Conservation (phyloP, 2,797 vertebrate genomes). For the Melanotaenia parkinsoni region DNA sequence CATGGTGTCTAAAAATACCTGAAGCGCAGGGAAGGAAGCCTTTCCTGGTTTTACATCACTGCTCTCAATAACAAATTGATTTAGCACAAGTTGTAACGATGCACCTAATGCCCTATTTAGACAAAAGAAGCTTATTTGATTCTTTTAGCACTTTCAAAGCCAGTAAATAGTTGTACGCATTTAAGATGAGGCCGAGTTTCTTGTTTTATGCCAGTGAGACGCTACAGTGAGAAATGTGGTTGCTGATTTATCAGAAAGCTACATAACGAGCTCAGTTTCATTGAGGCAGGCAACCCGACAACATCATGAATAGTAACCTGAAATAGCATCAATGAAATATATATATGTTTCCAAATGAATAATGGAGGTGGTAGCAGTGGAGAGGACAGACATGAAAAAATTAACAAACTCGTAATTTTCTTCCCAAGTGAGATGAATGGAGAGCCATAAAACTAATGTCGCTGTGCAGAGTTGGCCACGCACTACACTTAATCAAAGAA, state of each 20-base stretch:
- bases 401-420: constrained; percentile 71
- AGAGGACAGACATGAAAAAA: constrained; percentile 49
- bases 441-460: constrained; percentile 36
- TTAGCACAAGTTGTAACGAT: constrained; percentile 9
- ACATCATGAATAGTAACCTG: constrained; percentile 55
- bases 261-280: constrained; percentile 60
- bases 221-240: constrained; percentile 37
- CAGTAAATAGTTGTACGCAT: neutral
- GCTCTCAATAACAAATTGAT: constrained; percentile 48
- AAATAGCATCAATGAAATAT: constrained; percentile 72
- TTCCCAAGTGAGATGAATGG: constrained; percentile 61
- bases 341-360: constrained; percentile 70
- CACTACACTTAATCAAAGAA: constrained; percentile 69
- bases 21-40: constrained; percentile 67
- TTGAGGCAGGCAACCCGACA: constrained; percentile 27
- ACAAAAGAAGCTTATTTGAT: neutral
- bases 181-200: neutral
- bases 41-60: constrained; percentile 67
- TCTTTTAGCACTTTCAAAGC: neutral
- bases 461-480: constrained; percentile 29
- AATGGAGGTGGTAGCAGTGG: constrained; percentile 63
- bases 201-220: constrained; percentile 32
- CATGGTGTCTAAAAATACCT: constrained; percentile 71
- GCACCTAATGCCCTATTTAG: neutral
- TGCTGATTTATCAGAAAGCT: constrained; percentile 43